Conservation (phyloP, 2,888 invertebrate genomes). For the Drosophila neutralis region DNA sequence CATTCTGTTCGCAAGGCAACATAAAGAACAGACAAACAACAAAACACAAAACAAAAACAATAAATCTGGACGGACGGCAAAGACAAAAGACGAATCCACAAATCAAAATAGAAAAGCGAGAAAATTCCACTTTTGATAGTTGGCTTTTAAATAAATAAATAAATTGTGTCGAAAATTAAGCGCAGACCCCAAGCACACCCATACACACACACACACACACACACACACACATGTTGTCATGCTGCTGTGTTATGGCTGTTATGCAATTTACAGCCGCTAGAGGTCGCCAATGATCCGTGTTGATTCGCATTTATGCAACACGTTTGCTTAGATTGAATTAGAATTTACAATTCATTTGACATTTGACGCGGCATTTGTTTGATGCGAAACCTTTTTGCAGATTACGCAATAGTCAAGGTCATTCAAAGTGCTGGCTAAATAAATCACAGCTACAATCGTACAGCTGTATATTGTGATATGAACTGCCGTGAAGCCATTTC, state of each 20-base stretch:
- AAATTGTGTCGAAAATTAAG: constrained; percentile 54
- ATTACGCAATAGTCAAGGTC: constrained; percentile 33
- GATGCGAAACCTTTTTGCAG: constrained; percentile 25
- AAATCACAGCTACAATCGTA: not conserved
- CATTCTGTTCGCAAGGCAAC: not conserved
- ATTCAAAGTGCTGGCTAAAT: not conserved
- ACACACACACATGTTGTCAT: not conserved
- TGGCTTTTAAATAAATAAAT: constrained; percentile 53
- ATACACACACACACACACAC: not conserved
- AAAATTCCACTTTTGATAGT: constrained; percentile 27
- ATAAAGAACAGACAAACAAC: not conserved
- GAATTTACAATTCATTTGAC: constrained; percentile 51
- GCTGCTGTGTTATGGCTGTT: constrained; percentile 21
- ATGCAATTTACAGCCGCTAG: constrained; percentile 53
- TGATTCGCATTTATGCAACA: constrained; percentile 42
- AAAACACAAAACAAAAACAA: constrained; percentile 22
- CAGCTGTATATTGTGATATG: not conserved
- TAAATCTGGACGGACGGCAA: too few species aligned
- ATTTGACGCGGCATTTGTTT: constrained; percentile 37
- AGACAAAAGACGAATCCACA: not conserved
- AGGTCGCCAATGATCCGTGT: constrained; percentile 52
- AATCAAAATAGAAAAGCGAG: not conserved
- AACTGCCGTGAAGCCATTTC: not conserved
- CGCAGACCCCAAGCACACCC: constrained; percentile 7
- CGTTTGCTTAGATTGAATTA: constrained; percentile 48